These are phyloP conservation scores for Corynorhinus townsendii DNA, from an alignment of 2,113 vertebrate genomes.

Conservation along the genomic window DNA sequence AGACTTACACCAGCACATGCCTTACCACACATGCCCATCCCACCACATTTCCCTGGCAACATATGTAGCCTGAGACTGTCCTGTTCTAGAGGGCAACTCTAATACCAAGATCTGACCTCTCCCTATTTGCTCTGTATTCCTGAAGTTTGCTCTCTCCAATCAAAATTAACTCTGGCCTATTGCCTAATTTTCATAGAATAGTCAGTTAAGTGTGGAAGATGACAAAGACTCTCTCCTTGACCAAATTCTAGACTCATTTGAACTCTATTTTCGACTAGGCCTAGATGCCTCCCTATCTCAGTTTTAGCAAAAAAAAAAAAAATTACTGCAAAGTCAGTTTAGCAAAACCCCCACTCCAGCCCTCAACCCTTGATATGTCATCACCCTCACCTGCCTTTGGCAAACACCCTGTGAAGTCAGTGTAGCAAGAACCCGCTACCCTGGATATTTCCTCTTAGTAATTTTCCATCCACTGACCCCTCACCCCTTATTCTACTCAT, in stretches of 20 bases:
- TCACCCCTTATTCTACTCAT: not conserved
- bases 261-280: not conserved
- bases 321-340: not conserved
- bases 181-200: not conserved
- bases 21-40: rapidly evolving
- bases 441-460: not conserved
- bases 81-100: not conserved
- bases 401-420: not conserved
- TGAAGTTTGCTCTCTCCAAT: not conserved
- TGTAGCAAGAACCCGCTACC: not conserved
- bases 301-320: not conserved
- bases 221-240: not conserved
- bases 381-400: not conserved
- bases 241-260: not conserved
- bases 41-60: not conserved
- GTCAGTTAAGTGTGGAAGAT: not conserved
- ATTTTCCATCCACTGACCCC: not conserved
- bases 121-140: not conserved
- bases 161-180: not conserved
- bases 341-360: too few relatives aligned
- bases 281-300: not conserved
- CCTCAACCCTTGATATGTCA: too few relatives aligned
- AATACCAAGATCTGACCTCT: not conserved
- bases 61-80: not conserved
- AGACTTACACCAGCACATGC: not conserved